These are phyloP conservation scores for Echiichthys vipera DNA, from an alignment of 2,797 vertebrate species.

Conservation along the genomic window DNA sequence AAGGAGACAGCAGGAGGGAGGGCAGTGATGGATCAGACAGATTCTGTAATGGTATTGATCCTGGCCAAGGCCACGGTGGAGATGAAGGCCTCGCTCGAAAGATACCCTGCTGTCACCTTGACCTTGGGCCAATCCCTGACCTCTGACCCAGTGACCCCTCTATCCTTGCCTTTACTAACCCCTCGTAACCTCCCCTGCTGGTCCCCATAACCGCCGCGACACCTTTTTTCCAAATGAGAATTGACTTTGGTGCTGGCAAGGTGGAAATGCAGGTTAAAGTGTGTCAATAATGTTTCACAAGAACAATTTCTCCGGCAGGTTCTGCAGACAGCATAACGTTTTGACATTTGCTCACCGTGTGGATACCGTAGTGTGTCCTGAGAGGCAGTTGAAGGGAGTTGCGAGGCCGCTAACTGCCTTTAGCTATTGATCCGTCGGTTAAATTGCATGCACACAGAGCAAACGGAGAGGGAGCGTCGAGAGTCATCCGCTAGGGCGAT, in stretches of 20 bases:
- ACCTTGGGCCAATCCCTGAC: constrained; percentile 89
- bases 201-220: constrained; percentile 41
- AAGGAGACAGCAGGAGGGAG: constrained; percentile 24
- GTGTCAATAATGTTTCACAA: constrained; percentile 97
- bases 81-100: constrained; percentile 86
- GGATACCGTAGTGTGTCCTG: constrained; percentile 84
- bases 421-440: constrained; percentile 93
- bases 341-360: constrained; percentile 92
- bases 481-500: constrained; percentile 40
- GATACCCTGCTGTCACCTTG: constrained; percentile 90
- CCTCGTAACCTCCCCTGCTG: constrained; percentile 12
- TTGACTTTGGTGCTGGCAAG: constrained; percentile 87
- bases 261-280: constrained; percentile 93
- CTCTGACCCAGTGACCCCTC: constrained; percentile 57
- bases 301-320: constrained; percentile 91
- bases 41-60: constrained; percentile 92
- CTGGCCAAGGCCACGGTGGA: constrained; percentile 87
- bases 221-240: constrained; percentile 91
- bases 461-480: constrained; percentile 35
- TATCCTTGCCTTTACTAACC: constrained; percentile 64
- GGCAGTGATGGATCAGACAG: constrained; percentile 83
- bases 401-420: constrained; percentile 89
- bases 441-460: constrained; percentile 90
- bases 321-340: constrained; percentile 86
- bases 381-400: constrained; percentile 88